These are phyloP conservation scores for Parochlus steinenii DNA, from an alignment of 2,888 invertebrate species.

Conservation along the genomic window DNA sequence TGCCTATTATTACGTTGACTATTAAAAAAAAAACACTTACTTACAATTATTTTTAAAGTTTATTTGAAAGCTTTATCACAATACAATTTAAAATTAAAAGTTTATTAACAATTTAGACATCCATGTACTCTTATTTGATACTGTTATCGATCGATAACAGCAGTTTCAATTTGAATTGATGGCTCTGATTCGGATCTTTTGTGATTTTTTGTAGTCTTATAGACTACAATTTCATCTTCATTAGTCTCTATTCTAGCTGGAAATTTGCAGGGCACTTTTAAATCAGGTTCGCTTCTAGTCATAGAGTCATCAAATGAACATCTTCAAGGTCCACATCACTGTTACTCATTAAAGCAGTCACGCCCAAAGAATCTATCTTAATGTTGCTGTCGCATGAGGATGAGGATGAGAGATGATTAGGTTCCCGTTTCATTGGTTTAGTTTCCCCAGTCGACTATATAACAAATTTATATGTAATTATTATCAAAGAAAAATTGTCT, in stretches of 20 bases:
- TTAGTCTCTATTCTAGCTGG: background rate
- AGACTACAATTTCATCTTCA: conserved; percentile 1
- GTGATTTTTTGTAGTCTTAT: conserved; percentile 21
- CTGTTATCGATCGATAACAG: conserved; percentile 8
- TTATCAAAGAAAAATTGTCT: no score
- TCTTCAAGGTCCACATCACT: conserved; percentile 72
- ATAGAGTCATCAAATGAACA: conserved; percentile 30
- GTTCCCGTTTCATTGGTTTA: no score
- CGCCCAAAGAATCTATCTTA: conserved; percentile 38
- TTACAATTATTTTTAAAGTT: no score
- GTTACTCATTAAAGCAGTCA: conserved; percentile 69
- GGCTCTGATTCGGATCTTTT: conserved; percentile 31
- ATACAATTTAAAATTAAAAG: no score
- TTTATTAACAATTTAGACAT: no score
- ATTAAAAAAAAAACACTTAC: no score
- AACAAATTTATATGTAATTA: no score
- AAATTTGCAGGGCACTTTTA: conserved; percentile 17
- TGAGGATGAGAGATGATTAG: no score
- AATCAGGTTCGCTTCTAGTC: conserved; percentile 28
- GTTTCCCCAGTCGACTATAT: no score
- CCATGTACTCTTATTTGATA: conserved; percentile 4
- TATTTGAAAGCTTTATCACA: no score
- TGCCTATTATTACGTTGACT: no score
- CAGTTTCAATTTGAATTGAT: conserved; percentile 21
- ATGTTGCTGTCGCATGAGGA: conserved; percentile 12